Evolutionary conservation across 2,113 vertebrate genomes (phyloP).

Genomic region (Blennius ocellaris): DNA sequence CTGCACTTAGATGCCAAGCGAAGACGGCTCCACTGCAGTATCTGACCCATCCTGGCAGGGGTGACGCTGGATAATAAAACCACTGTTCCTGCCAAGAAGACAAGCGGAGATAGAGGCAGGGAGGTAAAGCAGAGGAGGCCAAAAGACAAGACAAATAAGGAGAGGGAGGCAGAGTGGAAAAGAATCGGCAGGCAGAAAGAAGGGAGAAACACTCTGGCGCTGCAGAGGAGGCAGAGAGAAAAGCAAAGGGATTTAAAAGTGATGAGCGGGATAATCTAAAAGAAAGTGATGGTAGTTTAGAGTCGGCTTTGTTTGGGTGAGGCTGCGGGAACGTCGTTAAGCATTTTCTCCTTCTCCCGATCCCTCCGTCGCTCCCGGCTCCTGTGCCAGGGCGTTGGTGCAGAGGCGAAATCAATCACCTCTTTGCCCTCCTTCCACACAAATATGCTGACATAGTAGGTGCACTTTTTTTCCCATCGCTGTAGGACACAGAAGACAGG

Average conservation of each 20-base stretch:
- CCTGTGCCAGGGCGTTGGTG: slow-evolving; percentile 53
- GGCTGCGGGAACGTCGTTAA: slow-evolving; percentile 21
- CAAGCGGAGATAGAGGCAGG: slow-evolving; percentile 41
- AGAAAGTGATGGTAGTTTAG: background rate
- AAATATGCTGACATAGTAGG: slow-evolving; percentile 58
- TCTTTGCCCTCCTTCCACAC: slow-evolving; percentile 37
- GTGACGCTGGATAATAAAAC: slow-evolving; percentile 63
- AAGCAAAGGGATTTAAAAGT: slow-evolving; percentile 1
- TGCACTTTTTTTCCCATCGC: slow-evolving; percentile 40
- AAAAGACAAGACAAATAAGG: slow-evolving; percentile 26
- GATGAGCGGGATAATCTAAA: background rate
- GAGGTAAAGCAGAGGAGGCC: slow-evolving; percentile 14
- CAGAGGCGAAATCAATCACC: slow-evolving; percentile 70
- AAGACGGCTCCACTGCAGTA: slow-evolving; percentile 62
- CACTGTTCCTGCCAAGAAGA: slow-evolving; percentile 65
- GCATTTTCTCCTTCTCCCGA: slow-evolving; percentile 7
- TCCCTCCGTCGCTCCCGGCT: slow-evolving; percentile 29
- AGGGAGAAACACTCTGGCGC: slow-evolving; percentile 16
- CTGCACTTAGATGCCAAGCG: slow-evolving; percentile 43
- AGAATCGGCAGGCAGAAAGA: slow-evolving; percentile 5
- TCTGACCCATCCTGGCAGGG: slow-evolving; percentile 71
- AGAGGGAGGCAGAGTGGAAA: slow-evolving; percentile 5
- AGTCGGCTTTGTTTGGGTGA: slow-evolving; percentile 7
- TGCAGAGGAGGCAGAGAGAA: background rate
- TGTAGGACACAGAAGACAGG: slow-evolving; percentile 24